Evolutionary conservation across 2,888 invertebrate genomes (phyloP).

Genomic region (Rhabditoides inermis): DNA sequence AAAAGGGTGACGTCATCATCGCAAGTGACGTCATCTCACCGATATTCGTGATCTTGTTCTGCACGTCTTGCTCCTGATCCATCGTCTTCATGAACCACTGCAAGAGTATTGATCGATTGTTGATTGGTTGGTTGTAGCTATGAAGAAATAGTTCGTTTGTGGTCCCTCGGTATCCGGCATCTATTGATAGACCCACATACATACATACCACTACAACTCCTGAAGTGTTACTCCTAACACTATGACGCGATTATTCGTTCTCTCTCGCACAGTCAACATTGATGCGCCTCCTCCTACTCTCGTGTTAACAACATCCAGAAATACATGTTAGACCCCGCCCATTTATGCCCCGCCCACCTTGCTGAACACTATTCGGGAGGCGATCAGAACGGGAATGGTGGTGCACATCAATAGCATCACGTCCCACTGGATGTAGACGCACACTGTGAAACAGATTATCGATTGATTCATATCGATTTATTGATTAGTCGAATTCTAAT

Average conservation of each 20-base stretch:
- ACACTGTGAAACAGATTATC: conserved; percentile 11
- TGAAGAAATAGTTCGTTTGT: not conserved
- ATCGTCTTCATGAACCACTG: conserved; percentile 50
- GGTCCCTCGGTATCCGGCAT: not conserved
- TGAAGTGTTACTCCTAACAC: too few species aligned
- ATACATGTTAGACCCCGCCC: too few species aligned
- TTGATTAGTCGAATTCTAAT: not conserved
- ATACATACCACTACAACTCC: not conserved
- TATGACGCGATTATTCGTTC: too few species aligned
- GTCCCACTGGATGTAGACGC: conserved; percentile 48
- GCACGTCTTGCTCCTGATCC: conserved; percentile 41
- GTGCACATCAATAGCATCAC: conserved; percentile 46
- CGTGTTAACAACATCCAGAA: too few species aligned
- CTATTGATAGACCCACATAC: not conserved
- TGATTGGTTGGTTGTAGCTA: not conserved
- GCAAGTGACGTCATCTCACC: too few species aligned
- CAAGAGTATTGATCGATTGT: too few species aligned
- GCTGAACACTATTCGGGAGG: conserved; percentile 42
- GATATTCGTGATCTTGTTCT: conserved; percentile 46
- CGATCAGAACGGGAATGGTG: conserved; percentile 39
- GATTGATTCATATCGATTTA: too few species aligned
- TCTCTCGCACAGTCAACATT: too few species aligned
- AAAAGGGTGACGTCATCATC: too few species aligned
- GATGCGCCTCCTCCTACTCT: not conserved
- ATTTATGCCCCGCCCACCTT: too few species aligned